Conservation (phyloP, 2,113 vertebrate genomes). For the Sebastes fasciatus region DNA sequence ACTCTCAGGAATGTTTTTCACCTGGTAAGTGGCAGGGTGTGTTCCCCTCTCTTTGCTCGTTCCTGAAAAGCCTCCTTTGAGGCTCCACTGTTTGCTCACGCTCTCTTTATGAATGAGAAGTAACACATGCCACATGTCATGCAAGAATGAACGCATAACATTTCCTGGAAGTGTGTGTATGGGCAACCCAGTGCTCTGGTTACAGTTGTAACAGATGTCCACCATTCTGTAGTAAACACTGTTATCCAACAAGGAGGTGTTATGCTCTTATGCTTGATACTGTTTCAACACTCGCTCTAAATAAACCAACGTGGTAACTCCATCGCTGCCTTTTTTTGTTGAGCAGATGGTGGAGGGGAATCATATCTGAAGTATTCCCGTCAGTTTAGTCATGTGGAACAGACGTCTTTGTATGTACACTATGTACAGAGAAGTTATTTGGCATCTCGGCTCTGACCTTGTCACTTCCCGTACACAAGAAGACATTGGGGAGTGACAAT, state of each 20-base stretch:
- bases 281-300: conserved; percentile 6
- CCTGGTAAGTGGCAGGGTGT: conserved; percentile 50
- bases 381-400: not conserved
- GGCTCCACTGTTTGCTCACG: conserved; percentile 54
- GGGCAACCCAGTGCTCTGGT: conserved; percentile 25
- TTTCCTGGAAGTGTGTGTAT: conserved; percentile 59
- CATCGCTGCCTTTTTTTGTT: not conserved
- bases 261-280: conserved; percentile 21
- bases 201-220: conserved; percentile 54
- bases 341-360: not conserved
- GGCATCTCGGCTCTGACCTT: not conserved
- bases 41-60: conserved; percentile 51
- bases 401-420: not conserved
- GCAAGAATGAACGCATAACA: conserved; percentile 32
- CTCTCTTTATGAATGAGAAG: conserved; percentile 73
- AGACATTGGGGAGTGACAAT: not conserved
- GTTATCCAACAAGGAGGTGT: not conserved
- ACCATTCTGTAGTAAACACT: conserved; percentile 44
- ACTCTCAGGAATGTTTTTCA: conserved; percentile 78
- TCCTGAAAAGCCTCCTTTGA: conserved; percentile 54
- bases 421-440: conserved; percentile 6
- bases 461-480: not conserved
- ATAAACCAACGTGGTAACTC: not conserved
- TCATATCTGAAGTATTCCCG: not conserved
- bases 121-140: conserved; percentile 68